Conservation (phyloP, 2,797 vertebrate species). For the Cichlasoma orientale region DNA sequence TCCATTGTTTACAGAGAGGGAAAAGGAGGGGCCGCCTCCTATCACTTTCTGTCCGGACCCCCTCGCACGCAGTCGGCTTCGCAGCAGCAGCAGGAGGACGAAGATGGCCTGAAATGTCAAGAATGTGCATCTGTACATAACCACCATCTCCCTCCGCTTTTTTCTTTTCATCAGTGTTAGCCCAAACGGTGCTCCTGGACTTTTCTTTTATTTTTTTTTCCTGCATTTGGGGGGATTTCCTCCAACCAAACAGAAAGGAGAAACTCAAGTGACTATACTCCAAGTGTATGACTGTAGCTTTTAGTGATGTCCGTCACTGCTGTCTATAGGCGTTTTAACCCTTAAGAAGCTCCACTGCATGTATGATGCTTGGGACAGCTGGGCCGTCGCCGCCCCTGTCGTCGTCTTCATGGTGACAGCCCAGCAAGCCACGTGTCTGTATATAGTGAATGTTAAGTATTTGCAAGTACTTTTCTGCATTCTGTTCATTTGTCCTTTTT, state of each 20-base stretch:
- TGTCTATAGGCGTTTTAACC: slow-evolving; percentile 89
- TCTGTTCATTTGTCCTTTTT: slow-evolving; percentile 61
- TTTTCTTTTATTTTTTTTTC: slow-evolving; percentile 62
- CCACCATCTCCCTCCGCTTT: slow-evolving; percentile 78
- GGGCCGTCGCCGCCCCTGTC: slow-evolving; percentile 79
- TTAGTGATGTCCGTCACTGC: slow-evolving; percentile 89
- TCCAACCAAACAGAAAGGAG: slow-evolving; percentile 75
- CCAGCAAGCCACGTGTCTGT: slow-evolving; percentile 88
- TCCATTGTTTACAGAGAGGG: slow-evolving; percentile 84
- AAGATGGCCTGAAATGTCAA: slow-evolving; percentile 84
- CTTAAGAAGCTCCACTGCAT: slow-evolving; percentile 87
- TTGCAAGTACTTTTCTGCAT: slow-evolving; percentile 85
- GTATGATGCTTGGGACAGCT: slow-evolving; percentile 88
- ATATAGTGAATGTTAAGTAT: slow-evolving; percentile 96
- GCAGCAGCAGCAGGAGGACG: slow-evolving; percentile 61
- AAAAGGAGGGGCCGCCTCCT: slow-evolving; percentile 48
- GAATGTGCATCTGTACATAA: slow-evolving; percentile 96
- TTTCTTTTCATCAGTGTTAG: slow-evolving; percentile 83
- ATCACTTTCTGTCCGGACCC: slow-evolving; percentile 47
- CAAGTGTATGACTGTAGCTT: slow-evolving; percentile 80
- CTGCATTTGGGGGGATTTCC: slow-evolving; percentile 68
- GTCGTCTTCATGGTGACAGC: slow-evolving; percentile 83
- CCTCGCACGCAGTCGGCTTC: slow-evolving; percentile 53
- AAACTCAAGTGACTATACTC: slow-evolving; percentile 78
- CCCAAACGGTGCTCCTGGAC: slow-evolving; percentile 84